These are phyloP conservation scores for Zosterops borbonicus DNA, from an alignment of 2,113 vertebrate genomes.

Conservation along the genomic window DNA sequence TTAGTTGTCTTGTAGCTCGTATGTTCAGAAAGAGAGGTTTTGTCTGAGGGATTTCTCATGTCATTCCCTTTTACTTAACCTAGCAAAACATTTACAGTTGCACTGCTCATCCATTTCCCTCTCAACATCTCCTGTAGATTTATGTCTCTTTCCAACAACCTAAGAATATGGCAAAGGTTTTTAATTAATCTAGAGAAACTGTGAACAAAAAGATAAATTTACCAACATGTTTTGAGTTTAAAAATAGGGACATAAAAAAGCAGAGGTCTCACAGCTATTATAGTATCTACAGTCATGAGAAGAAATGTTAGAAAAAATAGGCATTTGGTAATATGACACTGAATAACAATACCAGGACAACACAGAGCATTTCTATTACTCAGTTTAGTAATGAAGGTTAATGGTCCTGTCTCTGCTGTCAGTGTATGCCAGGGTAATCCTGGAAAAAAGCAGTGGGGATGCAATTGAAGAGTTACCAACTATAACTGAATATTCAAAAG, in stretches of 20 bases:
- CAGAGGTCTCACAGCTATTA: not conserved
- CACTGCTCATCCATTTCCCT: not conserved
- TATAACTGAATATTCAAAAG: conserved; percentile 16
- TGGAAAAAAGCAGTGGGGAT: not conserved
- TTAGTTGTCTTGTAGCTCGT: not conserved
- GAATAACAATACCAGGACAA: not conserved
- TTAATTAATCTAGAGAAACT: not conserved
- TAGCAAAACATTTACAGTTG: not conserved
- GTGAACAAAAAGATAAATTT: not conserved
- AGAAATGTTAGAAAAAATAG: conserved; percentile 14
- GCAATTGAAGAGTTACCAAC: not conserved
- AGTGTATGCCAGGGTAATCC: not conserved
- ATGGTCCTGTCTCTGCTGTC: conserved; percentile 6
- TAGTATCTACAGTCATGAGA: not conserved
- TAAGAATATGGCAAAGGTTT: not conserved
- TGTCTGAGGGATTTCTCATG: not conserved
- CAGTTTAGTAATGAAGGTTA: conserved; percentile 9
- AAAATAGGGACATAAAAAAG: not conserved
- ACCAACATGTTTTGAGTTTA: not conserved
- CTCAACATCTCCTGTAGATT: not conserved
- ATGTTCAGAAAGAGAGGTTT: not conserved
- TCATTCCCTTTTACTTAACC: not conserved
- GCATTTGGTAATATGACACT: not conserved
- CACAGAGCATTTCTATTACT: not conserved
- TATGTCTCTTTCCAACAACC: not conserved